Evolutionary conservation across 2,888 invertebrate genomes (phyloP).

Genomic region (Serrognathus titanus): DNA sequence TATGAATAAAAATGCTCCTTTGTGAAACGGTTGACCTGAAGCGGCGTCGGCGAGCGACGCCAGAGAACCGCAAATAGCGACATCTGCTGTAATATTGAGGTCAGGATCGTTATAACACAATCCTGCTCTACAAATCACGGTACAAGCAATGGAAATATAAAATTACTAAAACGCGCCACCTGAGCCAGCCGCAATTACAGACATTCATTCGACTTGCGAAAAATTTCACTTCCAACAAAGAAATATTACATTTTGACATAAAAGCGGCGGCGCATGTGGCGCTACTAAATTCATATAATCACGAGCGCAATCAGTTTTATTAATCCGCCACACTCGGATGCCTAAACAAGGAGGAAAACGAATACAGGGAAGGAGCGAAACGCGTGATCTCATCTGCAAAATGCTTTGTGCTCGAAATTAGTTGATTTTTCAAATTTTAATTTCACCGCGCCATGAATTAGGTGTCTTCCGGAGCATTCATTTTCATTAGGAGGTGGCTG

Average conservation of each 20-base stretch:
- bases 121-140: constrained; percentile 8
- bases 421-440: too few species aligned
- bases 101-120: constrained; percentile 14
- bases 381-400: too few species aligned
- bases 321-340: constrained; percentile 4
- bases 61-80: constrained; percentile 6
- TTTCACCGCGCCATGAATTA: too few species aligned
- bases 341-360: too few species aligned
- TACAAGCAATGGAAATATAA: constrained; percentile 19
- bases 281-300: constrained; percentile 4
- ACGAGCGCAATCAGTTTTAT: constrained; percentile 6
- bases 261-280: constrained; percentile 9
- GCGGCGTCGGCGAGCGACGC: background rate
- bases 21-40: background rate
- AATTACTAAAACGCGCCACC: constrained; percentile 22
- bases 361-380: too few species aligned
- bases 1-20: background rate
- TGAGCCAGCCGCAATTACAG: constrained; percentile 19
- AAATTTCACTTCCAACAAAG: constrained; percentile 9
- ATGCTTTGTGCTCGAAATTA: too few species aligned
- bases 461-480: constrained; percentile 22
- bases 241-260: constrained; percentile 7
- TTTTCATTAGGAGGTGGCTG: constrained; percentile 25
- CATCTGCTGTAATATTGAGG: constrained; percentile 12
- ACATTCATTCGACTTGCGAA: constrained; percentile 18